A percentile compares a stretch with the other conserved stretches of the same genome.
phyloP scores from a whole-genome alignment of 2,113 vertebrate species.

The Austrofundulus limnaeus region DNA sequence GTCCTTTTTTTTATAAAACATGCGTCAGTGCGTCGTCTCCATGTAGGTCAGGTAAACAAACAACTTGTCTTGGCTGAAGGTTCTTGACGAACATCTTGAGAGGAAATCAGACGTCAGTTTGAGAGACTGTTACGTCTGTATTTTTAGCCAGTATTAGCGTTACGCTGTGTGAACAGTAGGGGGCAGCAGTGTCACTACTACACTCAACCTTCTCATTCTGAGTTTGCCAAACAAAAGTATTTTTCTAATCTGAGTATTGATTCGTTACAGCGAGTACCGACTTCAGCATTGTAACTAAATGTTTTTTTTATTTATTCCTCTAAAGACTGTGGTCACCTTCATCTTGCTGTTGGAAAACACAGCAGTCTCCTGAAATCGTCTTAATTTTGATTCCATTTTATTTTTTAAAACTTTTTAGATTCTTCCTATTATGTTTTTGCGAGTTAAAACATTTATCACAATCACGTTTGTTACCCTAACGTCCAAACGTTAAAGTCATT shows the following conservation, averaged over 20 bases:
- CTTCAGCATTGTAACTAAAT: constrained; percentile 57
- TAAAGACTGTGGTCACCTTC: constrained; percentile 47
- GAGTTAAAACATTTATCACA: constrained; percentile 7
- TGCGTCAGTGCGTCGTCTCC: constrained; percentile 2
- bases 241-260: constrained; percentile 47
- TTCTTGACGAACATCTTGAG: neutral
- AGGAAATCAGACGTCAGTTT: constrained; percentile 10
- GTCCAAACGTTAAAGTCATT: constrained; percentile 30
- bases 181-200: constrained; percentile 61
- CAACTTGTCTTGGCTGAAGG: constrained; percentile 3
- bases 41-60: constrained; percentile 20
- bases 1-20: constrained; percentile 10
- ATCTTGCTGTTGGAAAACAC: constrained; percentile 9
- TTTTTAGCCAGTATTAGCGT: constrained; percentile 25
- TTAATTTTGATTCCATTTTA: constrained; percentile 13
- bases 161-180: constrained; percentile 56
- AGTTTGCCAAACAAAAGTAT: constrained; percentile 61
- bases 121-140: constrained; percentile 23
- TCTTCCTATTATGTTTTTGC: neutral
- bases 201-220: constrained; percentile 26
- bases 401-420: neutral
- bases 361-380: constrained; percentile 16
- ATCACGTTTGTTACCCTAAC: constrained; percentile 11
- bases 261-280: constrained; percentile 52
- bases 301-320: constrained; percentile 74